phyloP scores from a whole-genome alignment of 2,888 invertebrate species.

The Masnerella sp. region DNA sequence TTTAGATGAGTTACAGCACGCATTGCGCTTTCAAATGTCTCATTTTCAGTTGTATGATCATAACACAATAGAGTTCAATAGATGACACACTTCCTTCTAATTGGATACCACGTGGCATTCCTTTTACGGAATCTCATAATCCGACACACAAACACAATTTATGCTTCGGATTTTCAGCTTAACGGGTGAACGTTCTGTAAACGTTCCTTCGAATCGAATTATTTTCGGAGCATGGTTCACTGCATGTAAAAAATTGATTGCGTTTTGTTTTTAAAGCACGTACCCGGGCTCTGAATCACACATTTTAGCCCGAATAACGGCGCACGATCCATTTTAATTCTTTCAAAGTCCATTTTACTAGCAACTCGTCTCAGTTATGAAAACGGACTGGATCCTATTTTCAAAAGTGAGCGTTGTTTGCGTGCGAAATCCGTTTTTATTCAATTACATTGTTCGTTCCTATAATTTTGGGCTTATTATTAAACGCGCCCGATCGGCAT shows the following conservation, averaged over 20 bases:
- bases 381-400: conserved; percentile 30
- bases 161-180: conserved; percentile 35
- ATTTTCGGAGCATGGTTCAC: conserved; percentile 10
- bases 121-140: conserved; percentile 58
- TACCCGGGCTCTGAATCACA: conserved; percentile 6
- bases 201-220: conserved; percentile 27
- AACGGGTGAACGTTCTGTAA: conserved; percentile 15
- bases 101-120: conserved; percentile 55
- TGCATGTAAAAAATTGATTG: conserved; percentile 29
- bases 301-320: conserved; percentile 11
- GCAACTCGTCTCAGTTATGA: conserved; percentile 25
- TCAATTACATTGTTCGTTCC: conserved; percentile 37
- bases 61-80: conserved; percentile 53
- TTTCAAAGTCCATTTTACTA: conserved; percentile 26
- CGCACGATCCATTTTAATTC: conserved; percentile 34
- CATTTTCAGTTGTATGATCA: conserved; percentile 53
- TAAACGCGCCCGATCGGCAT: conserved; percentile 32
- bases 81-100: conserved; percentile 57
- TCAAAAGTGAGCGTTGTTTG: conserved; percentile 33
- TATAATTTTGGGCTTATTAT: conserved; percentile 44
- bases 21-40: conserved; percentile 57
- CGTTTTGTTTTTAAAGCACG: conserved; percentile 25
- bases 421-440: conserved; percentile 39
- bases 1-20: conserved; percentile 58
- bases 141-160: conserved; percentile 41